Evolutionary conservation across 2,888 invertebrate genomes (phyloP), one percentile per base, ranked within the genome.

Genomic region (Pimpla rufipes): DNA sequence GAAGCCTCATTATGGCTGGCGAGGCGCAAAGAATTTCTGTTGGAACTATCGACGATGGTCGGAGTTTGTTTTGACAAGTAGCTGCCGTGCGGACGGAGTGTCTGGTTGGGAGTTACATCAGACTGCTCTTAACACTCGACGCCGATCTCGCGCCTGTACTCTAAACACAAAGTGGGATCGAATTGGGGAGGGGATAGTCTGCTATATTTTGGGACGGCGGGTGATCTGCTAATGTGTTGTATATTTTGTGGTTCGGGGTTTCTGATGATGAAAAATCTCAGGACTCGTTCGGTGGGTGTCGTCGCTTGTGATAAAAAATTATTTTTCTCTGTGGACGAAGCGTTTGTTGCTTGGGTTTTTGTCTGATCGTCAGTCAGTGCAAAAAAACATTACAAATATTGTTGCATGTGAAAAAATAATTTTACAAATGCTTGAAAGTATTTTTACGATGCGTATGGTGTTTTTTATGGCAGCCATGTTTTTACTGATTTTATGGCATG

Each of bases 31-130:
- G 23, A 71, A n/a, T 16, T 79, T 55, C 29, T 35, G 3, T 47
- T 18, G 11, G 5, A 16, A 13, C 16, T 18, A 21, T 16, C n/a
- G 70, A 62, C 50, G 11, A 47, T 78, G 10, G 42, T 18, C 70
- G 42, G 62, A 70, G 62, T 78, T 78, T 71, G 52, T 78, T 78
- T 78, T 71, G 62, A 77, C 68, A 77, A 77, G 64, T 23, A 47
- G 55, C 52, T 71, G 3, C 68, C 21, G 59, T 13, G 47, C 47
- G 21, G 8, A 68, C 21, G 29, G 55, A 57, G 13, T 59, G 5
- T 64, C 76, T 37, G 18, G 57, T 8, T 50, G 4, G 8, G 23
- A 76, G 37, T 40, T 77, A 62, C 59, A 59, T 37, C 59, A 40
- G 73, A 29, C 29, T n/a, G n/a, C 0, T 21, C 59, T 18, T 8